Conservation (phyloP, 2,888 invertebrate species). For the Drosophila mayaguana region DNA sequence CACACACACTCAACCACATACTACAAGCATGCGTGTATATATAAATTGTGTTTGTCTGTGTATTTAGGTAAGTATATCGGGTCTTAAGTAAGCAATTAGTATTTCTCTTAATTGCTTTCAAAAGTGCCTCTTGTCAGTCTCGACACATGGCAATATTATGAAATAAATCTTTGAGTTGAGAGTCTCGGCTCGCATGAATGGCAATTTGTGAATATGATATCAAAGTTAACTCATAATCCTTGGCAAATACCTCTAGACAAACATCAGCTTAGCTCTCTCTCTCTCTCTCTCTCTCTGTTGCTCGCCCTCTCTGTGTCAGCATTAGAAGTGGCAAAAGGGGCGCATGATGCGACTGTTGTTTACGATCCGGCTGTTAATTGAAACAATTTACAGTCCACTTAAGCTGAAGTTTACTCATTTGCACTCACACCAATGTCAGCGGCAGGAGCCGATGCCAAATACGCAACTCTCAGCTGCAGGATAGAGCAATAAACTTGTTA, state of each 20-base stretch:
- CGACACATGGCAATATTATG: conserved; percentile 21
- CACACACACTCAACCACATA: neutral
- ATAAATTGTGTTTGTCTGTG: neutral
- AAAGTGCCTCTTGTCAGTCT: conserved; percentile 50
- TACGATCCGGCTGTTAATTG: conserved; percentile 66
- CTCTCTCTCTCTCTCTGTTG: neutral
- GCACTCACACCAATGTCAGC: conserved; percentile 30
- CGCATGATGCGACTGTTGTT: conserved; percentile 27
- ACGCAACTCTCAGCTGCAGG: conserved; percentile 60
- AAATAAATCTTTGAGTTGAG: conserved; percentile 45
- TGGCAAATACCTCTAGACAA: conserved; percentile 31
- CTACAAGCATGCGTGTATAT: neutral
- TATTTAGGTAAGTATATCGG: conserved; percentile 6
- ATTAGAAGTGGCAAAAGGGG: no score
- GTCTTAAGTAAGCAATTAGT: conserved; percentile 55
- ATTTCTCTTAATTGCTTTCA: conserved; percentile 60
- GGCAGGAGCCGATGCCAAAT: conserved; percentile 36
- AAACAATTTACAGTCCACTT: conserved; percentile 70
- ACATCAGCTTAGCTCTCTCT: neutral
- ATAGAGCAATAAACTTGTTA: conserved; percentile 68
- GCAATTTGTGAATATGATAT: conserved; percentile 61
- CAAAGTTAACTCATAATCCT: conserved; percentile 62
- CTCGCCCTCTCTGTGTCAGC: conserved; percentile 2
- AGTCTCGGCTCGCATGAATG: conserved; percentile 38
- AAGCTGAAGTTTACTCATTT: conserved; percentile 57